These are phyloP conservation scores for Drosophila atroscutellata DNA, from an alignment of 2,888 invertebrate species.

Conservation along the genomic window DNA sequence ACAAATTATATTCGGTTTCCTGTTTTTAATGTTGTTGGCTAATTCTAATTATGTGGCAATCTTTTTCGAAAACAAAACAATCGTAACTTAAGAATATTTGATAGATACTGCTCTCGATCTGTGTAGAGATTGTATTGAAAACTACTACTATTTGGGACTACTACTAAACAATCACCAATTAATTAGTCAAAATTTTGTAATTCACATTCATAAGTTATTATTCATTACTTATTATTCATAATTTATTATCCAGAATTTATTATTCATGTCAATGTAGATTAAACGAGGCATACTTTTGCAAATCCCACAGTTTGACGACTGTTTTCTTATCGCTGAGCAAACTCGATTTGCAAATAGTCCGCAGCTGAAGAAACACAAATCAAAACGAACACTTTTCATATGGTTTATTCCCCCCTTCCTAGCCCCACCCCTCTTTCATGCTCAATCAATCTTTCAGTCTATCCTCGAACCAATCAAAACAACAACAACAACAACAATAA, in stretches of 20 bases:
- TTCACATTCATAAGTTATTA: not conserved
- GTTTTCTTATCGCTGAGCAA: conserved; percentile 38
- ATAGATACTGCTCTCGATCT: no score
- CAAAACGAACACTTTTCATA: conserved; percentile 30
- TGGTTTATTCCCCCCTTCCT: not conserved
- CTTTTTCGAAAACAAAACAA: no score
- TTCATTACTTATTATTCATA: no score
- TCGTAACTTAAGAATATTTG: no score
- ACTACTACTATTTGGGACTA: no score
- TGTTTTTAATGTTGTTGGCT: no score
- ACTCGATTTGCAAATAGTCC: conserved; percentile 23
- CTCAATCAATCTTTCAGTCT: conserved; percentile 10
- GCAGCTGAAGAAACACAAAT: conserved; percentile 41
- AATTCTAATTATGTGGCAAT: no score
- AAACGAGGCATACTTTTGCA: not conserved
- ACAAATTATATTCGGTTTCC: no score
- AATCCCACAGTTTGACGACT: conserved; percentile 17
- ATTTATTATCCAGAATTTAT: not conserved
- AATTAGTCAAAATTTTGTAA: not conserved
- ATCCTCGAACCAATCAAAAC: conserved; percentile 27
- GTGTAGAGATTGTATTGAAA: no score
- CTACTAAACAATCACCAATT: not conserved
- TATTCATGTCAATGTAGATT: not conserved
- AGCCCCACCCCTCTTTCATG: not conserved
- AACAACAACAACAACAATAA: conserved; percentile 10